phyloP scores from a whole-genome alignment of 23 tunicate species.

The Phallusia fumigata region DNA sequence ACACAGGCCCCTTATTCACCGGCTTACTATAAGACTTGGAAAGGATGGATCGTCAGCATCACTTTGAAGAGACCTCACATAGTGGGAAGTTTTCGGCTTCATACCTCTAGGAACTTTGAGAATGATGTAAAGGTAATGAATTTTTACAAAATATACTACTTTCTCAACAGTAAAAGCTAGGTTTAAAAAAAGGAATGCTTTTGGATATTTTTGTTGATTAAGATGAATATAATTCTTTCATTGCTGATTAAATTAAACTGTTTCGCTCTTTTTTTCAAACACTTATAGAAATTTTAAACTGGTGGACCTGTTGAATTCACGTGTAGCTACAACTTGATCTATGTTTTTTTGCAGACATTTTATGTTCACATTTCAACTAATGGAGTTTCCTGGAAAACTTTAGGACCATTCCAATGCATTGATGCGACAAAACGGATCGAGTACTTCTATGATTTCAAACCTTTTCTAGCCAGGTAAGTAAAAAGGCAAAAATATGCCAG shows the following conservation, averaged over 20 bases:
- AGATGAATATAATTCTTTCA: no score
- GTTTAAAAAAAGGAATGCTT: no score
- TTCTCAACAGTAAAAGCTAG: no score
- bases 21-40: slow-evolving; percentile 16
- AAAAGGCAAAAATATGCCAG: no score
- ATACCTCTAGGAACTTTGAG: slow-evolving; percentile 55
- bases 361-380: slow-evolving; percentile 38
- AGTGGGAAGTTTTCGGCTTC: slow-evolving; percentile 64
- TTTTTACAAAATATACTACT: no score
- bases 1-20: no score
- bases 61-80: slow-evolving; percentile 38
- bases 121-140: slow-evolving; percentile 92
- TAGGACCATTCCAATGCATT: slow-evolving; percentile 58
- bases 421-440: slow-evolving; percentile 30
- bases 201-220: no score
- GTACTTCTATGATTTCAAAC: slow-evolving; percentile 58
- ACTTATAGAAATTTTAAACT: no score
- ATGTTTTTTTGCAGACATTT: slow-evolving; percentile 50
- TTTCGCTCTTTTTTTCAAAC: no score
- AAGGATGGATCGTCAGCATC: slow-evolving; percentile 64
- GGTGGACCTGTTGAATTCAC: no score
- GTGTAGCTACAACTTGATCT: no score
- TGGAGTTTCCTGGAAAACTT: slow-evolving; percentile 29
- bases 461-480: slow-evolving; percentile 55
- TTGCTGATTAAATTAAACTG: no score